Conservation (phyloP, 1,140 invertebrate genomes). For the Apis mellifera region Amel_HAv3.1 CM009939.2:301001-301500, state of each 20-base stretch:
- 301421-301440: background rate
- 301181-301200: too few relatives aligned
- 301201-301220: too few relatives aligned
- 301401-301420: conserved; percentile 10
- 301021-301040: too few relatives aligned
- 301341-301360: conserved; percentile 6
- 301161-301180: too few relatives aligned
- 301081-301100: too few relatives aligned
- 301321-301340: conserved; percentile 12
- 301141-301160: too few relatives aligned
- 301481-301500: conserved; percentile 46
- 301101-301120: too few relatives aligned
- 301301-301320: conserved; percentile 26
- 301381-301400: conserved; percentile 35
- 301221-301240: too few relatives aligned
- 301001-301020: too few relatives aligned
- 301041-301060: too few relatives aligned
- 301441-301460: conserved; percentile 40
- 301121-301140: too few relatives aligned
- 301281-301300: conserved; percentile 15
- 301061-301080: too few relatives aligned
- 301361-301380: conserved; percentile 8
- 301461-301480: conserved; percentile 22
- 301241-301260: background rate
- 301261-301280: background rate